Evolutionary conservation across 2,888 invertebrate species (phyloP).

Genomic region (Polia nebulosa): DNA sequence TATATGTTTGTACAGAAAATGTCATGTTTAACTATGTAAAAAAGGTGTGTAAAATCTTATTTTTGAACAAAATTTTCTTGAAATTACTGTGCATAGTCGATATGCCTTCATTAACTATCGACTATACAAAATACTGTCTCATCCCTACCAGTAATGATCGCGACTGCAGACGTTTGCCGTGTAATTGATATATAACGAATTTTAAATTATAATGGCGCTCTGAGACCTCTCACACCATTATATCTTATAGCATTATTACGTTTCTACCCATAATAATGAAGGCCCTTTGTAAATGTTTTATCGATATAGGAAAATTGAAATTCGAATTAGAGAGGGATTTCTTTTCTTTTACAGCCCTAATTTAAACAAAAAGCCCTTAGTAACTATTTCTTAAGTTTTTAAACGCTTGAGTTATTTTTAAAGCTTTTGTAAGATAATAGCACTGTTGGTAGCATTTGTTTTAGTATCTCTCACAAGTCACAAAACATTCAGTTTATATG

Average conservation of each 20-base stretch:
- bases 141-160: constrained; percentile 59
- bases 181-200: constrained; percentile 65
- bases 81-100: background rate
- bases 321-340: background rate
- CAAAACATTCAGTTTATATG: too few relatives aligned
- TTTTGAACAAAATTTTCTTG: too few relatives aligned
- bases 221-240: constrained; percentile 47
- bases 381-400: too few relatives aligned
- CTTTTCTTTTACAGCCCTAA: too few relatives aligned
- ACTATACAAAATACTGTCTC: constrained; percentile 25
- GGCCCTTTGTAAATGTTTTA: constrained; percentile 33
- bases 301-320: constrained; percentile 26
- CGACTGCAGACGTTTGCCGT: constrained; percentile 58
- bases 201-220: constrained; percentile 60
- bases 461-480: too few relatives aligned
- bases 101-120: constrained; percentile 9
- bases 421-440: too few relatives aligned
- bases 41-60: too few relatives aligned
- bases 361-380: too few relatives aligned
- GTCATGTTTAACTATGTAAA: too few relatives aligned
- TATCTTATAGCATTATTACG: constrained; percentile 34
- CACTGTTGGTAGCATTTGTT: too few relatives aligned
- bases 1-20: too few relatives aligned
- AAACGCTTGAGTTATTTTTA: too few relatives aligned
- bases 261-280: constrained; percentile 35